phyloP scores from a whole-genome alignment of 2,797 vertebrate genomes.

The Galaxias olidus region DNA sequence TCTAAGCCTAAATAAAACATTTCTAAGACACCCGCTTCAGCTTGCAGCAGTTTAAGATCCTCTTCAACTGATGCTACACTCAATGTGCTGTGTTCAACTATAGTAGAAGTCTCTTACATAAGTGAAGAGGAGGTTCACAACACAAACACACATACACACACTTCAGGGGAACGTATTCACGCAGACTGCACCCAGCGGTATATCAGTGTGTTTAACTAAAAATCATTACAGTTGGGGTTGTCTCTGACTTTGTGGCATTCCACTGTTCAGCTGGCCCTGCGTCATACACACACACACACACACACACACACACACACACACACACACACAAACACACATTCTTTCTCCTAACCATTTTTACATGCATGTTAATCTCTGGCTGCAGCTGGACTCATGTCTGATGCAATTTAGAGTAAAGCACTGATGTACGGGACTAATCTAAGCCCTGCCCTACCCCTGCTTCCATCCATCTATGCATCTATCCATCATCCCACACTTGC shows the following conservation, averaged over 20 bases:
- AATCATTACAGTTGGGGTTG: neutral
- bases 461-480: no score
- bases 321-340: neutral
- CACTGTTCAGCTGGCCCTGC: neutral
- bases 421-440: conserved; percentile 46
- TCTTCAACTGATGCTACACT: no score
- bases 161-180: neutral
- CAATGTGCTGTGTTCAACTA: no score
- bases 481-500: neutral
- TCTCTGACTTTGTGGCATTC: neutral
- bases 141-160: neutral
- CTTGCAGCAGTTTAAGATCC: no score
- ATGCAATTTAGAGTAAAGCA: conserved; percentile 45
- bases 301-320: neutral
- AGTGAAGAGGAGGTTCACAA: no score
- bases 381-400: conserved; percentile 45
- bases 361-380: conserved; percentile 49
- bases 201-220: no score
- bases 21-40: no score
- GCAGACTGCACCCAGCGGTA: no score
- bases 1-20: no score
- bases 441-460: neutral
- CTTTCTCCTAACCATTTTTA: conserved; percentile 34
- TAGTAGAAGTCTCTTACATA: no score
- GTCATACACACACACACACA: neutral